These are phyloP conservation scores for Natator depressus DNA, from an alignment of 2,113 vertebrate genomes.

Conservation along the genomic window DNA sequence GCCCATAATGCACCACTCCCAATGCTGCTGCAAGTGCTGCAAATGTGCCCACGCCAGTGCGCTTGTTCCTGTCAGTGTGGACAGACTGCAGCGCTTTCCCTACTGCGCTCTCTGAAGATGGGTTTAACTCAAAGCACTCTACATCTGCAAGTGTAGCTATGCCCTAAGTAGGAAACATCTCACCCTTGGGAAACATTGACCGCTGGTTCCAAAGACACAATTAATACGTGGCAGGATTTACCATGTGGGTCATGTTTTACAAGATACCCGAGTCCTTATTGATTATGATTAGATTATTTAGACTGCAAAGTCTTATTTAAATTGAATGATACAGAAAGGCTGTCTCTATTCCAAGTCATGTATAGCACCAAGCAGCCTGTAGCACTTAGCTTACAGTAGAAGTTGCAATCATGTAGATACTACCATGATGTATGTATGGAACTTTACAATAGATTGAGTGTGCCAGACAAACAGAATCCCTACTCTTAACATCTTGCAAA, in stretches of 20 bases:
- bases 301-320: constrained; percentile 56
- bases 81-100: no score
- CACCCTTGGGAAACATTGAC: constrained; percentile 71
- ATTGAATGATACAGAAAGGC: constrained; percentile 47
- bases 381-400: neutral
- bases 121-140: no score
- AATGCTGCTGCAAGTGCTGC: no score
- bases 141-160: no score
- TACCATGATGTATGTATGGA: neutral
- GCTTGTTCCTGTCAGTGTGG: no score
- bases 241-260: constrained; percentile 67
- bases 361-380: constrained; percentile 5
- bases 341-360: neutral
- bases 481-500: constrained; percentile 36
- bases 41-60: no score
- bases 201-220: constrained; percentile 60
- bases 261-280: constrained; percentile 58
- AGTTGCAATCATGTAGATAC: neutral
- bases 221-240: constrained; percentile 69
- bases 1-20: no score
- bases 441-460: neutral
- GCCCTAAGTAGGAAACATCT: constrained; percentile 57
- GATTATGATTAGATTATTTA: constrained; percentile 64
- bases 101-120: no score
- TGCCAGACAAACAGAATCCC: neutral